Conservation (phyloP, 2,888 invertebrate species). For the Lasioglossum vierecki region DNA sequence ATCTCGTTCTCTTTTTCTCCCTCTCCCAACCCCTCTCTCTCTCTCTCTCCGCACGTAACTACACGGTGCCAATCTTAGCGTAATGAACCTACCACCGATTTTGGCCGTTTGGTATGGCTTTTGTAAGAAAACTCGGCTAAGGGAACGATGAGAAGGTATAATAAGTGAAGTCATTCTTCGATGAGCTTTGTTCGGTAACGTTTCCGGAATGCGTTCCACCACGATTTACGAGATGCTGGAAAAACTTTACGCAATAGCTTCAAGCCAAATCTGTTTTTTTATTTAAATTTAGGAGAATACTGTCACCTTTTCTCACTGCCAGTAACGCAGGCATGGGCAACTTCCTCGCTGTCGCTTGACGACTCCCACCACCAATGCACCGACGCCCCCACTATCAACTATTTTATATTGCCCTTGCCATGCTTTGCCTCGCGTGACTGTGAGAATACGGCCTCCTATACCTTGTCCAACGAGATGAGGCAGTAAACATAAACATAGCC, state of each 20-base stretch:
- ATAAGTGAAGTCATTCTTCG: slow-evolving; percentile 59
- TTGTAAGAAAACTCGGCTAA: slow-evolving; percentile 57
- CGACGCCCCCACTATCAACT: no score
- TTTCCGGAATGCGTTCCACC: slow-evolving; percentile 38
- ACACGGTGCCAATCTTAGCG: slow-evolving; percentile 77
- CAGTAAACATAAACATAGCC: no score
- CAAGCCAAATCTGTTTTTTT: background rate
- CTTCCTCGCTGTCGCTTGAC: no score
- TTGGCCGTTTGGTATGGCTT: slow-evolving; percentile 65
- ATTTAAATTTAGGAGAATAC: no score
- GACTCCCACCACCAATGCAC: no score
- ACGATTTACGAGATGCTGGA: slow-evolving; percentile 10
- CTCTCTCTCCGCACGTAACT: slow-evolving; percentile 64
- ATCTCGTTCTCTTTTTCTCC: background rate
- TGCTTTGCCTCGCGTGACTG: no score
- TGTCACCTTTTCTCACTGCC: no score
- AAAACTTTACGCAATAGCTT: background rate
- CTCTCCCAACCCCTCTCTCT: background rate
- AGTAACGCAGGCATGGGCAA: no score
- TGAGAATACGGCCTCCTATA: no score
- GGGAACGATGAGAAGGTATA: slow-evolving; percentile 17
- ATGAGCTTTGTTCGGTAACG: slow-evolving; percentile 74
- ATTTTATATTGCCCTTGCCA: no score
- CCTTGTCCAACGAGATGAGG: no score
- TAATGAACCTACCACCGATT: slow-evolving; percentile 63